phyloP scores from a whole-genome alignment of 2,888 invertebrate species.

The Lasioglossum lativentre region DNA sequence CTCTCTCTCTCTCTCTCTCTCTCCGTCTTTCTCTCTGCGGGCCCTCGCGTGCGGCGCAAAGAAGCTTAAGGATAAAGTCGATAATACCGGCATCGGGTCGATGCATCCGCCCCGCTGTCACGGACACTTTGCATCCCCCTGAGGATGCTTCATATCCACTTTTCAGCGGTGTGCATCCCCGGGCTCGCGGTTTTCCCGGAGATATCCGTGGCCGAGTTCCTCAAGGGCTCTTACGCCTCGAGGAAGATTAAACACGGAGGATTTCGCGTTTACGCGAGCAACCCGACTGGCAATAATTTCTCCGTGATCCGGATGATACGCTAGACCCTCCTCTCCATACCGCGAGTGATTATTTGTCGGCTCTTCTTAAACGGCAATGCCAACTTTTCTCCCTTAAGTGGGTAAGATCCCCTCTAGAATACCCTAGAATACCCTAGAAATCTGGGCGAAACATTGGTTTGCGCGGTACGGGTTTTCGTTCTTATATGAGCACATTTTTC shows the following conservation, averaged over 20 bases:
- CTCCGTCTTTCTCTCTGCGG: neutral
- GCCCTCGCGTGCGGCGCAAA: slow-evolving; percentile 21
- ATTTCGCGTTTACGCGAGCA: neutral
- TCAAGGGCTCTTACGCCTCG: neutral
- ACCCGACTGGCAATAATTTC: neutral
- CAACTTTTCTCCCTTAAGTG: neutral
- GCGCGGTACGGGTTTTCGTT: too few species aligned
- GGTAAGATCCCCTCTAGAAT: too few species aligned
- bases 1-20: neutral
- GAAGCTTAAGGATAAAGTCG: slow-evolving; percentile 53
- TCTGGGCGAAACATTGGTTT: too few species aligned
- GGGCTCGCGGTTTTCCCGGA: neutral
- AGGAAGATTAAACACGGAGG: slow-evolving; percentile 6
- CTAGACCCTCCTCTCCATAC: neutral
- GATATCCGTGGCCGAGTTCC: slow-evolving; percentile 11
- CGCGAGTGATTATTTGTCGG: neutral
- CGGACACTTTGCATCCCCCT: slow-evolving; percentile 13
- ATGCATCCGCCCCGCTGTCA: slow-evolving; percentile 24
- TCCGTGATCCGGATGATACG: neutral
- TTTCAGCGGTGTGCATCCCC: neutral
- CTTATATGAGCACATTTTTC: too few species aligned
- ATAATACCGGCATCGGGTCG: slow-evolving; percentile 44
- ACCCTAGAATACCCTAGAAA: too few species aligned
- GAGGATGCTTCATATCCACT: slow-evolving; percentile 40
- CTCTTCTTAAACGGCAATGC: neutral